A percentile compares a stretch with the other conserved stretches of the same genome.
Evolutionary conservation across 2,113 vertebrate species (phyloP).

Genomic region (Notarius lentiginosus): DNA sequence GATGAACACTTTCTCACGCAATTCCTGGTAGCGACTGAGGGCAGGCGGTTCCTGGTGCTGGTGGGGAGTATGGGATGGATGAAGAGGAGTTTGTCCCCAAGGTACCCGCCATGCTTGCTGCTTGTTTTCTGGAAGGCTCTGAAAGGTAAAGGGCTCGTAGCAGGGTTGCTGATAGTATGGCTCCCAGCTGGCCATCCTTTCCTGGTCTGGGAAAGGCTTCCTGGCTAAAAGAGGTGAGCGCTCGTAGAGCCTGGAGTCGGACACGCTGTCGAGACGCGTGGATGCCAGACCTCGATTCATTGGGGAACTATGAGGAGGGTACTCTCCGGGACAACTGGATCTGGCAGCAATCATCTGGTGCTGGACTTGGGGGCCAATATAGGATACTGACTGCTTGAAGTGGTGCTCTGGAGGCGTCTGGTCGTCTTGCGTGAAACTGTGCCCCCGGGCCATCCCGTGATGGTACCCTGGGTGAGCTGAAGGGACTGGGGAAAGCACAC

Average conservation of each 20-base stretch:
- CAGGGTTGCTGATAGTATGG: slow-evolving; percentile 81
- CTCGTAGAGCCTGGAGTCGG: slow-evolving; percentile 87
- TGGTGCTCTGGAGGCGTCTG: slow-evolving; percentile 77
- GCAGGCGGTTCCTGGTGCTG: slow-evolving; percentile 72
- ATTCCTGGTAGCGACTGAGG: slow-evolving; percentile 73
- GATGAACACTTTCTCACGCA: slow-evolving; percentile 85
- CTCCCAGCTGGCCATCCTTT: slow-evolving; percentile 81
- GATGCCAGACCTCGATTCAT: slow-evolving; percentile 81
- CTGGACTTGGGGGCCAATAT: slow-evolving; percentile 82
- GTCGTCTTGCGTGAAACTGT: slow-evolving; percentile 80
- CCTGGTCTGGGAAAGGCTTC: slow-evolving; percentile 79
- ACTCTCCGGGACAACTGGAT: slow-evolving; percentile 88
- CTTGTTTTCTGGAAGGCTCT: slow-evolving; percentile 83
- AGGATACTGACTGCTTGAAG: slow-evolving; percentile 80
- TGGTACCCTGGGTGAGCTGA: slow-evolving; percentile 75
- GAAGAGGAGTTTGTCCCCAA: slow-evolving; percentile 67
- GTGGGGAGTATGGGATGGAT: slow-evolving; percentile 60
- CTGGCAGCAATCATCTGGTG: slow-evolving; percentile 76
- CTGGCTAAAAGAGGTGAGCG: slow-evolving; percentile 75
- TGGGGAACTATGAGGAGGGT: slow-evolving; percentile 78
- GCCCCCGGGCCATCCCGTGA: slow-evolving; percentile 75
- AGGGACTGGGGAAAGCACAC: slow-evolving; percentile 69
- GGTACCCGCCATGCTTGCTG: slow-evolving; percentile 81
- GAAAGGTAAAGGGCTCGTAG: slow-evolving; percentile 85
- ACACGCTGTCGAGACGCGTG: slow-evolving; percentile 84